Conservation (phyloP, 2,797 vertebrate genomes). For the Ptychadena robeensis region DNA sequence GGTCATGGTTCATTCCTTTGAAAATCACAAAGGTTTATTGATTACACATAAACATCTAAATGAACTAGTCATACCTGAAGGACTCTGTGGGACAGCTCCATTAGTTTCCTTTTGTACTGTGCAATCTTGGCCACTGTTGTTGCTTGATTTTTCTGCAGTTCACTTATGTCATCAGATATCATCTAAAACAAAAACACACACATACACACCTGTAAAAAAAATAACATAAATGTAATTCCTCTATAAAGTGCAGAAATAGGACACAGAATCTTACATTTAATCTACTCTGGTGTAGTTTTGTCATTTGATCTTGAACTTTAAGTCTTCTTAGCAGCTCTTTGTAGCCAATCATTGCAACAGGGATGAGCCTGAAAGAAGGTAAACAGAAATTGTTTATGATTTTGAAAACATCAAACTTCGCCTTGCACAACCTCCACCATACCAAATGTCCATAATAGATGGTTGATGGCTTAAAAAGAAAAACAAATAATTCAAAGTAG, state of each 20-base stretch:
- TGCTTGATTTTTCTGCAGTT: conserved; percentile 96
- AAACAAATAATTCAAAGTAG: too few relatives aligned
- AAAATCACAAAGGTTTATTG: neutral
- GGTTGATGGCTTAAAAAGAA: too few relatives aligned
- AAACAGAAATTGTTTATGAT: too few relatives aligned
- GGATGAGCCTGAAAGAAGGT: conserved; percentile 83
- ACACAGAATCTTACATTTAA: conserved; percentile 87
- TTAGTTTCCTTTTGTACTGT: conserved; percentile 96
- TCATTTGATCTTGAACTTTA: conserved; percentile 99
- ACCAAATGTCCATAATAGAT: too few relatives aligned
- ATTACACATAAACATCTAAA: neutral
- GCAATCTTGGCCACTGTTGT: conserved; percentile 97
- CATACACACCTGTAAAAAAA: neutral
- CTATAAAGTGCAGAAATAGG: accelerated
- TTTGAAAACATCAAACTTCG: too few relatives aligned
- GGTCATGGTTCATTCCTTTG: too few relatives aligned
- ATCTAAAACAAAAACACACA: conserved; percentile 77
- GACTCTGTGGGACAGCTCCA: conserved; percentile 95
- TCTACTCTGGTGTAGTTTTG: conserved; percentile 96
- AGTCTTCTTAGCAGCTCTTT: conserved; percentile 91
- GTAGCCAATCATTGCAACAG: conserved; percentile 97
- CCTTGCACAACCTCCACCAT: too few relatives aligned
- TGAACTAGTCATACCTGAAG: conserved; percentile 82
- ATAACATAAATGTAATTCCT: neutral
- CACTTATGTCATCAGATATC: conserved; percentile 94